Conservation (phyloP, 2,888 invertebrate genomes). For the Liposcelis brunnea region DNA sequence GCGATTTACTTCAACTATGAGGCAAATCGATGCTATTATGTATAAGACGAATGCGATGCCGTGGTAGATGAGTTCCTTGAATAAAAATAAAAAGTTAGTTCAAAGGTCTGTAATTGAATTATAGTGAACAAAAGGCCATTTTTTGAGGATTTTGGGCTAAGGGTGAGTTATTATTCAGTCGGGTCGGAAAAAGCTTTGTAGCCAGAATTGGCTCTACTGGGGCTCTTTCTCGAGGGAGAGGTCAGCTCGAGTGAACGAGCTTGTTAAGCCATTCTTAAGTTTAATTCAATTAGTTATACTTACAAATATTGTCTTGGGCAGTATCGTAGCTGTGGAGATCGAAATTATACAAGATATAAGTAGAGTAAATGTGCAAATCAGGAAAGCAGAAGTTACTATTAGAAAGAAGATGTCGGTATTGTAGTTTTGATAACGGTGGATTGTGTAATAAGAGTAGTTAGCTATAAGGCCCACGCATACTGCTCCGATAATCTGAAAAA, state of each 20-base stretch:
- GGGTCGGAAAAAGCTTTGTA: too few species aligned
- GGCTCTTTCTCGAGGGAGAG: too few species aligned
- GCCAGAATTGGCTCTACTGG: too few species aligned
- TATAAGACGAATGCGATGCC: slow-evolving; percentile 53
- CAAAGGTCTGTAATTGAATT: too few species aligned
- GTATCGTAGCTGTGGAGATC: slow-evolving; percentile 61
- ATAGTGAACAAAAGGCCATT: too few species aligned
- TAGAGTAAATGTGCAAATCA: slow-evolving; percentile 62
- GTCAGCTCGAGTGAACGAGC: too few species aligned
- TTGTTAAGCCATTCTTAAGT: too few species aligned
- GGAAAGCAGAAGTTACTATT: slow-evolving; percentile 54
- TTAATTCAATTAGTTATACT: slow-evolving; percentile 29
- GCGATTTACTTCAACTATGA: slow-evolving; percentile 41
- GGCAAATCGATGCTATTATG: slow-evolving; percentile 48
- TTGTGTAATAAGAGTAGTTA: slow-evolving; percentile 32
- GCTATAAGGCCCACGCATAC: slow-evolving; percentile 54
- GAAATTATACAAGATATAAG: slow-evolving; percentile 58
- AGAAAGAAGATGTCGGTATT: slow-evolving; percentile 51
- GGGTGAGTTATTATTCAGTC: too few species aligned
- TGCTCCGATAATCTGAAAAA: slow-evolving; percentile 53
- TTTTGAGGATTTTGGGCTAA: too few species aligned
- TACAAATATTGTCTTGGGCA: slow-evolving; percentile 64
- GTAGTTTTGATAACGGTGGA: slow-evolving; percentile 21
- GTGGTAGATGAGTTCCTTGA: slow-evolving; percentile 71
- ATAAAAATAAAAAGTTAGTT: slow-evolving; percentile 17